phyloP scores from a whole-genome alignment of 2,888 invertebrate species.

The Drosophila kokeensis region DNA sequence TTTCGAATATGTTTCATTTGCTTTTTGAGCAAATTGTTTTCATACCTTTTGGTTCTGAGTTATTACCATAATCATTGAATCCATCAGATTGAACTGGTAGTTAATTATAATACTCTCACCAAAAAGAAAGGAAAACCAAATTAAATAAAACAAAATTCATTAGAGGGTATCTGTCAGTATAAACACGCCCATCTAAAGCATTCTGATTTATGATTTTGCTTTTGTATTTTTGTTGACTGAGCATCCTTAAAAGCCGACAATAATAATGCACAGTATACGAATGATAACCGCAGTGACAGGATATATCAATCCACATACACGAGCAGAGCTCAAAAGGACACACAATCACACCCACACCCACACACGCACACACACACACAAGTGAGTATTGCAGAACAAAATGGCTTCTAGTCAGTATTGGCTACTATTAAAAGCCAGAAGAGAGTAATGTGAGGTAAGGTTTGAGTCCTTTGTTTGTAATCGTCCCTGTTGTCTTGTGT shows the following conservation, averaged over 20 bases:
- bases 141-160: background rate
- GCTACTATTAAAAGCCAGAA: slow-evolving; percentile 7
- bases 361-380: background rate
- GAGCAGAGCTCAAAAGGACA: slow-evolving; percentile 14
- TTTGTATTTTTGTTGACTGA: slow-evolving; percentile 26
- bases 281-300: slow-evolving; percentile 32
- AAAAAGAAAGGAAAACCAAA: background rate
- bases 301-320: slow-evolving; percentile 27
- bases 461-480: background rate
- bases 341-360: background rate
- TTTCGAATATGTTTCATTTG: background rate
- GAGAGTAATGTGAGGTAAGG: slow-evolving; percentile 3
- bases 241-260: slow-evolving; percentile 37
- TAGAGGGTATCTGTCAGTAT: background rate
- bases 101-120: background rate
- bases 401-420: slow-evolving; percentile 19
- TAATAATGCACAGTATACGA: slow-evolving; percentile 29
- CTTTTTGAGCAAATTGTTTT: background rate
- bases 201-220: slow-evolving; percentile 1
- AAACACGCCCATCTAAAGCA: background rate
- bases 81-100: background rate
- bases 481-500: slow-evolving; percentile 5
- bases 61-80: background rate
- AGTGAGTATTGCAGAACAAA: slow-evolving; percentile 4
- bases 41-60: background rate